phyloP scores from a whole-genome alignment of 2,797 vertebrate genomes.

The Myoxocephalus aenaeus region DNA sequence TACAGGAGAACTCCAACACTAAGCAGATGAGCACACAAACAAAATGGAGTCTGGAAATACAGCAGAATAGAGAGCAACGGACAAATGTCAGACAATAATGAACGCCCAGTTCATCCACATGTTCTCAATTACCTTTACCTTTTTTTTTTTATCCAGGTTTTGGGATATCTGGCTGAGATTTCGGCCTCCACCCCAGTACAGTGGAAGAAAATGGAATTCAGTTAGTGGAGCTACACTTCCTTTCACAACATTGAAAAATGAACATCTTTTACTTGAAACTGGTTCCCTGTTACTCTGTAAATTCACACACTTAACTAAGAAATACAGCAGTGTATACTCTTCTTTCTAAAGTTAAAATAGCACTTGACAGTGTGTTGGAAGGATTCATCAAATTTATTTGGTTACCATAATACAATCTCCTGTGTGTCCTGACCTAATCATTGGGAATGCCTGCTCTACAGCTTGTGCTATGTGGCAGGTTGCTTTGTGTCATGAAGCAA shows the following conservation, averaged over 20 bases:
- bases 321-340: not conserved
- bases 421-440: not conserved
- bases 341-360: not conserved
- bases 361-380: not conserved
- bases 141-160: not conserved
- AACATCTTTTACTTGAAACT: not conserved
- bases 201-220: not conserved
- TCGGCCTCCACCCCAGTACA: not conserved
- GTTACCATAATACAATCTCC: not conserved
- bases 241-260: not conserved
- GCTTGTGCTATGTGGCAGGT: not conserved
- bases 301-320: not conserved
- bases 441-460: not conserved
- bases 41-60: conserved; percentile 64
- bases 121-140: not conserved
- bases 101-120: not conserved
- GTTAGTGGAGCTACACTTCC: not conserved
- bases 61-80: not conserved
- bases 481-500: conserved; percentile 4
- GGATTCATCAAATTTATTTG: no score
- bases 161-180: not conserved
- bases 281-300: not conserved
- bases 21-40: conserved; percentile 53
- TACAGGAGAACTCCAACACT: conserved; percentile 25
- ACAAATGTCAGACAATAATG: not conserved